These are phyloP conservation scores for Murina feae DNA, from an alignment of 2,113 vertebrate species.

Conservation along the genomic window DNA sequence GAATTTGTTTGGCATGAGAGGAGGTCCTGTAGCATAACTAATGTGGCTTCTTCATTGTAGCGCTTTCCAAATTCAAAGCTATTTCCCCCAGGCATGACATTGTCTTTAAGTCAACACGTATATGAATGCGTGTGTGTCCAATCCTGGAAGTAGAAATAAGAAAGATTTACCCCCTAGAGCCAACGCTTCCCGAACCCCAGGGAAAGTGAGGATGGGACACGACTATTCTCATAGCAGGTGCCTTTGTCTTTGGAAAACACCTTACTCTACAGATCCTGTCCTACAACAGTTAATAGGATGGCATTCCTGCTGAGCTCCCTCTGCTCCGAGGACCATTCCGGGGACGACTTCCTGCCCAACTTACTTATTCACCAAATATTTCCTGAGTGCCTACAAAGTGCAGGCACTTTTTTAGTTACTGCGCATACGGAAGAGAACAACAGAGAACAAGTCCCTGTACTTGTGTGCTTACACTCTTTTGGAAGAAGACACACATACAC, in stretches of 20 bases:
- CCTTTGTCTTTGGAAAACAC: not conserved
- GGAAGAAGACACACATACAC: not conserved
- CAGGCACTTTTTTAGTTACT: not conserved
- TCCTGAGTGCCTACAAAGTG: not conserved
- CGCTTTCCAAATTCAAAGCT: not conserved
- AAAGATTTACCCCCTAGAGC: not conserved
- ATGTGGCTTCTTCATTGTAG: not conserved
- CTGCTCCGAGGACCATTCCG: not conserved
- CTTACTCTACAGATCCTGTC: not conserved
- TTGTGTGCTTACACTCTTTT: not conserved
- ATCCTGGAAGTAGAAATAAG: not conserved
- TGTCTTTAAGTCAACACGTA: not conserved
- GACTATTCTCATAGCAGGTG: not conserved
- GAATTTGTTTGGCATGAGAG: not conserved
- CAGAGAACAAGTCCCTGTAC: not conserved
- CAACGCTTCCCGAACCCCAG: not conserved
- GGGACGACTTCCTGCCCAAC: not conserved
- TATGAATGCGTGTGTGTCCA: not conserved
- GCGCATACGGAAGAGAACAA: fast-evolving
- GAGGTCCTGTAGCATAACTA: not conserved
- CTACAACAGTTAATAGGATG: not conserved
- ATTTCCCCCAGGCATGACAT: not conserved
- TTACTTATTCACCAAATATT: too few species aligned
- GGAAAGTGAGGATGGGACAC: not conserved
- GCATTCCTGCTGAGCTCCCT: not conserved